Percentiles rank a stretch among this genome's conserved stretches.
These are phyloP conservation scores for Spermophilus dauricus DNA, from an alignment of 2,113 vertebrate genomes.

Conservation along the genomic window DNA sequence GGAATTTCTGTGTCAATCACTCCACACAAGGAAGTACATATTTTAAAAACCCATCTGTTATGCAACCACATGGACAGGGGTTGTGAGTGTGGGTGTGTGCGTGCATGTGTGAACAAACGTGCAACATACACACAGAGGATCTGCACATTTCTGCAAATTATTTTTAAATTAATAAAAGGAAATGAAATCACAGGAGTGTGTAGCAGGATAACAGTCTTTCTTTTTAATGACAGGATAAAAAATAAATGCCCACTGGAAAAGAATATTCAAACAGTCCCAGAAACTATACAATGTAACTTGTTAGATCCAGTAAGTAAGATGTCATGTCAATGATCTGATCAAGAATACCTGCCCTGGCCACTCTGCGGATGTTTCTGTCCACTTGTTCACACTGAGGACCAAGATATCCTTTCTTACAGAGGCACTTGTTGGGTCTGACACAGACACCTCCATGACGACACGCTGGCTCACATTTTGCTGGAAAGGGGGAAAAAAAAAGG, in stretches of 20 bases:
- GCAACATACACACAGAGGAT: constrained; percentile 83
- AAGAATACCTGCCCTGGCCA: constrained; percentile 96
- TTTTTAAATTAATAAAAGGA: constrained; percentile 90
- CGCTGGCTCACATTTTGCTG: constrained; percentile 97
- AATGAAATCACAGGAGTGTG: constrained; percentile 89
- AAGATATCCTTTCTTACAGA: constrained; percentile 96
- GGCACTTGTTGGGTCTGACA: constrained; percentile 96
- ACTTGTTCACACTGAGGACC: constrained; percentile 92
- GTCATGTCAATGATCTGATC: constrained; percentile 99
- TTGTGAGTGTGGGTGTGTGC: constrained; percentile 67
- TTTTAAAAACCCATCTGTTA: constrained; percentile 85
- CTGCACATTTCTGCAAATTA: constrained; percentile 85
- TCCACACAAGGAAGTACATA: constrained; percentile 86
- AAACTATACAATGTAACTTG: constrained; percentile 98
- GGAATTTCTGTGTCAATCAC: constrained; percentile 87
- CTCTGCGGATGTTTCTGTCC: constrained; percentile 94
- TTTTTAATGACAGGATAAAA: constrained; percentile 88
- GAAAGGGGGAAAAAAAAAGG: not conserved
- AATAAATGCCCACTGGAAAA: constrained; percentile 91
- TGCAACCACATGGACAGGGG: constrained; percentile 53
- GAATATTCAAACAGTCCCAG: constrained; percentile 88
- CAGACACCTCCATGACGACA: constrained; percentile 98
- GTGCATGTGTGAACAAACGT: constrained; percentile 68
- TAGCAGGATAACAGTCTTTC: constrained; percentile 88
- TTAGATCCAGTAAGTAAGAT: constrained; percentile 98